Base-by-base conservation (phyloP, 2,113 vertebrate species). In the Salvelinus namaycush region DNA sequence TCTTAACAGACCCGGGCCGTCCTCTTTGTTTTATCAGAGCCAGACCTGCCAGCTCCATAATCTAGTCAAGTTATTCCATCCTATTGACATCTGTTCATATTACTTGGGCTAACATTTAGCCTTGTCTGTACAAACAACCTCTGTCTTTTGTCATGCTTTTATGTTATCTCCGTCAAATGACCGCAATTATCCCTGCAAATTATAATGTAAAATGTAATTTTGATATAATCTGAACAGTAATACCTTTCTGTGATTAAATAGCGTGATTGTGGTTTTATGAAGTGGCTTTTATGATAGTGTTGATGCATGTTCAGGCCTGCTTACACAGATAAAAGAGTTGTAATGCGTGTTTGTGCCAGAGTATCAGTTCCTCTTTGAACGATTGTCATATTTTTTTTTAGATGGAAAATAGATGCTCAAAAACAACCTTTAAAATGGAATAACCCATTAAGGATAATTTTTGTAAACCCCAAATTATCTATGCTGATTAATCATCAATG, bases 251-350 rank as follows among this genome's bases (percentile, higher is more conserved):
- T 20, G 49, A 89, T 90, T 88, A 86, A 11, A 84, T 73, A 84
- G 79, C 83, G 65, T 85, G 87, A 86, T 90, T 84, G 77, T 68
- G 67, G 74, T 24, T 84, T 88, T 78, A 72, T 84, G 68, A 65
- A 76, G 71, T 44, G 76, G 89, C 90, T 92, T 90, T 91, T 86
- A 91, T 86, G 84, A 92, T 92, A 90, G 34, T 88, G 89, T 85
- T 89, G 79, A 85, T 88, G 83, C 87, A 75, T 87, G 87, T 85
- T 81, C 54, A 59, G 67, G 51, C 31, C 69, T 74, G 79, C 84
- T 86, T 83, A 82, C 65, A 76, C 75, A 81, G 86, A 88, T 88
- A 81, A 87, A 84, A 80, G 9, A 74, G 77, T 34, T 88, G 87
- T 88, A 90, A 87, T 87, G 68, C 84, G 60, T 68, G 70, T 86